These are phyloP conservation scores for Heliconius melpomene DNA, from an alignment of 1,140 invertebrate species.

Conservation along the genomic window DNA sequence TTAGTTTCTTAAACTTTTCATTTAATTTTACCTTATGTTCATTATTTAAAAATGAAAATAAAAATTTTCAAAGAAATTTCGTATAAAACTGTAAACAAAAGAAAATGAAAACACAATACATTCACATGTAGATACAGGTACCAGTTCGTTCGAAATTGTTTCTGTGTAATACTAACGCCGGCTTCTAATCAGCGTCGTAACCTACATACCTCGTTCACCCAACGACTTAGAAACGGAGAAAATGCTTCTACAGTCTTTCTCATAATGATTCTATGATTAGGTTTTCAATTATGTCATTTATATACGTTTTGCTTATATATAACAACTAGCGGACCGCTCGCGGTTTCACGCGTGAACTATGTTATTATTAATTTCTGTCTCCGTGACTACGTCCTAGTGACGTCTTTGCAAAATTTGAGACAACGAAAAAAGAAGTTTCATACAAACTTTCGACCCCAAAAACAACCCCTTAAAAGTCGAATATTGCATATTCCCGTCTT, in stretches of 20 bases:
- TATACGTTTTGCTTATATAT: background rate
- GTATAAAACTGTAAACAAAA: background rate
- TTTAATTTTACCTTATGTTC: background rate
- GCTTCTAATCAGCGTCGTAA: slow-evolving; percentile 7
- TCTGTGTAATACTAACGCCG: slow-evolving; percentile 9
- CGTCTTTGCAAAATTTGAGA: too few species aligned
- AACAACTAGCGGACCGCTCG: too few species aligned
- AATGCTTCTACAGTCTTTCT: background rate
- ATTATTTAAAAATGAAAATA: background rate
- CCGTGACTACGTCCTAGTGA: too few species aligned
- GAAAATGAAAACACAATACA: background rate
- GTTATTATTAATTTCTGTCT: too few species aligned
- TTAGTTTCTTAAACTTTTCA: too few species aligned
- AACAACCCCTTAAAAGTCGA: too few species aligned
- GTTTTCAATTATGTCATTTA: background rate
- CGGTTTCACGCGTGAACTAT: too few species aligned
- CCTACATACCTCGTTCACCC: slow-evolving; percentile 7
- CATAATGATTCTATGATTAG: background rate
- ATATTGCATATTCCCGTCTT: too few species aligned
- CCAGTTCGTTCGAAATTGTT: slow-evolving; percentile 3
- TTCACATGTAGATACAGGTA: background rate
- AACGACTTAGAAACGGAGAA: background rate
- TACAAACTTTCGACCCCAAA: too few species aligned
- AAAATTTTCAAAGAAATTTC: background rate
- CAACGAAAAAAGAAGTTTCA: too few species aligned